Percentiles rank a stretch among this genome's conserved stretches.
Evolutionary conservation across 1,140 invertebrate genomes (phyloP).

Genomic region (Trissolcus basalis): DNA sequence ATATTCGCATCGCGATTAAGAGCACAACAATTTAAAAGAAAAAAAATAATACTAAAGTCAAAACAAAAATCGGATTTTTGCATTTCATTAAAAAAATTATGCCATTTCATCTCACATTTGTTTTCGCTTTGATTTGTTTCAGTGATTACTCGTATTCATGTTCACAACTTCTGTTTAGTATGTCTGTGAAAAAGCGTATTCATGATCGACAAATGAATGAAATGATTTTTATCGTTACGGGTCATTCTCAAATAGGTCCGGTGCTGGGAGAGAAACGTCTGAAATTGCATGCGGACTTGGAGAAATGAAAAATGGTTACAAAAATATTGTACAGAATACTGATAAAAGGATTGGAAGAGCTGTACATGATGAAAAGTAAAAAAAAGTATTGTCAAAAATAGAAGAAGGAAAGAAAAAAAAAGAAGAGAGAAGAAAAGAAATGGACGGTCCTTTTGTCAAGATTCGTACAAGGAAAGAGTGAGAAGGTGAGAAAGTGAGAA

Average conservation of each 20-base stretch:
- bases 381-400: too few relatives aligned
- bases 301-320: not conserved
- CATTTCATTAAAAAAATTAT: too few relatives aligned
- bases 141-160: constrained; percentile 25
- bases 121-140: constrained; percentile 49
- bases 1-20: constrained; percentile 15
- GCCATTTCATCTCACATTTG: constrained; percentile 37
- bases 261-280: not conserved
- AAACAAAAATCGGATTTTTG: too few relatives aligned
- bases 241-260: constrained; percentile 54
- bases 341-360: constrained; percentile 14
- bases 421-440: too few relatives aligned
- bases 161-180: constrained; percentile 41
- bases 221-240: constrained; percentile 33
- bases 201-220: constrained; percentile 21
- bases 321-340: constrained; percentile 4
- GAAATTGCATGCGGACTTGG: not conserved
- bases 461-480: constrained; percentile 1
- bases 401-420: too few relatives aligned
- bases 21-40: constrained; percentile 17
- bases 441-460: constrained; percentile 33
- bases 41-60: too few relatives aligned
- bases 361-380: too few relatives aligned
- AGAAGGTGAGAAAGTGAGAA: not conserved
- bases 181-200: constrained; percentile 43